Evolutionary conservation across 2,797 vertebrate species (phyloP).

Genomic region (Salarias fasciatus): DNA sequence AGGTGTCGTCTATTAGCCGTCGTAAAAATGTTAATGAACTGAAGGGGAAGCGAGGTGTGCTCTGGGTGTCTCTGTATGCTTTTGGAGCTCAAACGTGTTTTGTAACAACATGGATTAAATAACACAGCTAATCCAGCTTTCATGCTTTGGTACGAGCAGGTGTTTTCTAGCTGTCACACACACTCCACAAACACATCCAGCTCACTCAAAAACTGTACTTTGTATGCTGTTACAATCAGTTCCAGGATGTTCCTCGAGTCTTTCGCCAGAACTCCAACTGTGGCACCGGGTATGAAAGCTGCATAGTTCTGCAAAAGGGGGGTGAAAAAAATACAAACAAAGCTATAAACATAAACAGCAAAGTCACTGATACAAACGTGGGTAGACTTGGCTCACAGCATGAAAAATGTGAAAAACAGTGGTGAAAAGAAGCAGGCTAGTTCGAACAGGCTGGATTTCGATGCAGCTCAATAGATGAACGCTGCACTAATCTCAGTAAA

Average conservation of each 20-base stretch:
- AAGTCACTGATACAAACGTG: conserved; percentile 23
- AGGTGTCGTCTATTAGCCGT: neutral
- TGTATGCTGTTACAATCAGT: conserved; percentile 93
- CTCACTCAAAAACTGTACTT: conserved; percentile 79
- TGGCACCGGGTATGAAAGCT: conserved; percentile 95
- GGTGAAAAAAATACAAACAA: neutral
- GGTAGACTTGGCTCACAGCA: conserved; percentile 17
- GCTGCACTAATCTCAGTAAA: conserved; percentile 36
- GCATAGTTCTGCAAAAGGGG: conserved; percentile 89
- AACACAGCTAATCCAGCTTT: neutral
- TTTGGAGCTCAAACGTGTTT: neutral
- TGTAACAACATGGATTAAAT: neutral
- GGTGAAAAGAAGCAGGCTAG: conserved; percentile 42
- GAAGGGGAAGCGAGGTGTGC: neutral
- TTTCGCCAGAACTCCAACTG: conserved; percentile 87
- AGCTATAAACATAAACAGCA: conserved; percentile 21
- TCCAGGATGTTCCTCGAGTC: conserved; percentile 96
- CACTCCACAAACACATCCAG: neutral
- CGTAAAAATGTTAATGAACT: conserved; percentile 3
- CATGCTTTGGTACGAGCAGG: conserved; percentile 2
- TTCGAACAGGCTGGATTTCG: conserved; percentile 68
- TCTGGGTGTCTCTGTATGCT: neutral
- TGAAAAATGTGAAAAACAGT: conserved; percentile 2
- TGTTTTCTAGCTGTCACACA: conserved; percentile 11
- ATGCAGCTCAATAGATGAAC: conserved; percentile 48